Evolutionary conservation across 1,140 invertebrate genomes (phyloP).

Genomic region (Heliconius congener): DNA sequence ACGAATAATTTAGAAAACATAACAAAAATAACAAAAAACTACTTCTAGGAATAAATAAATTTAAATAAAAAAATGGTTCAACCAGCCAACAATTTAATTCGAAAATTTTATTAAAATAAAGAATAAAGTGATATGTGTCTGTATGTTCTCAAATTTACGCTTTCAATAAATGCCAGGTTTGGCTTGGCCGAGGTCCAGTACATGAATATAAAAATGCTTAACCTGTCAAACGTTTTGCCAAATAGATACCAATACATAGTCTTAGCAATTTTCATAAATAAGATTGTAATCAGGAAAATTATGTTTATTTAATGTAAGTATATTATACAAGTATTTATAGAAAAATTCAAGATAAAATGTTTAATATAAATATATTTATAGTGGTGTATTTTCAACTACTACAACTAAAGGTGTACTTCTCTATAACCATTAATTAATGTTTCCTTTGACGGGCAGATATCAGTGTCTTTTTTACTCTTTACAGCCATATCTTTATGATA

Average conservation of each 20-base stretch:
- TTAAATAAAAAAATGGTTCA: background rate
- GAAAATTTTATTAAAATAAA: background rate
- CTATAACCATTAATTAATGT: too few species aligned
- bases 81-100: background rate
- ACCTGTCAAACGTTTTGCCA: conserved; percentile 38
- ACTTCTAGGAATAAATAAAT: too few species aligned
- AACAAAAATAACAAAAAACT: too few species aligned
- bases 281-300: conserved; percentile 18
- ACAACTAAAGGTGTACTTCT: too few species aligned
- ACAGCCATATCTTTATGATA: too few species aligned
- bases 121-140: background rate
- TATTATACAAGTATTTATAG: too few species aligned
- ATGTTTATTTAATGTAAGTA: conserved; percentile 9
- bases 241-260: conserved; percentile 41
- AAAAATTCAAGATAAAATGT: too few species aligned
- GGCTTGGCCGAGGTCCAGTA: background rate
- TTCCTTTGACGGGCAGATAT: too few species aligned
- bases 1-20: too few species aligned
- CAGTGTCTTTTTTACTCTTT: too few species aligned
- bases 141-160: background rate
- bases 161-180: background rate
- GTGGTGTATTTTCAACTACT: too few species aligned
- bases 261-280: conserved; percentile 42
- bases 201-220: conserved; percentile 33
- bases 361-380: too few species aligned